Conservation (phyloP, 2,888 invertebrate genomes). For the Folsomia manolachei region DNA sequence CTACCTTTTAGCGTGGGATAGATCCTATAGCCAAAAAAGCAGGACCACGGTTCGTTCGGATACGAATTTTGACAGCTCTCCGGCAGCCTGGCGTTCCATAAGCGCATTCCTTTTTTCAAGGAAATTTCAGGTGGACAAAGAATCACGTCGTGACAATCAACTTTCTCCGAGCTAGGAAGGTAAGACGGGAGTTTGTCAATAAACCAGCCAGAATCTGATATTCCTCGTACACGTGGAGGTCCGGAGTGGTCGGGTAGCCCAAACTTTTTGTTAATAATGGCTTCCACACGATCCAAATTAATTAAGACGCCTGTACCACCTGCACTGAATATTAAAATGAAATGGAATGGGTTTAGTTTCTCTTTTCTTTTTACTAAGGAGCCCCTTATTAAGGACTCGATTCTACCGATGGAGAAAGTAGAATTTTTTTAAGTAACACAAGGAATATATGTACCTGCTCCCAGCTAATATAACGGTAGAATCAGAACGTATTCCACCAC, state of each 20-base stretch:
- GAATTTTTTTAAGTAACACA: neutral
- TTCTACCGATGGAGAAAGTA: neutral
- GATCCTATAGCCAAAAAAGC: conserved; percentile 85
- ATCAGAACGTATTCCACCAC: conserved; percentile 65
- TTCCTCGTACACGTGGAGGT: conserved; percentile 65
- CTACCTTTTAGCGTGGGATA: conserved; percentile 78
- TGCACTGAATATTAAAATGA: conserved; percentile 62
- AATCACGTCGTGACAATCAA: conserved; percentile 55
- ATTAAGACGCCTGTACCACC: conserved; percentile 92
- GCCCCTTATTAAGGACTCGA: neutral
- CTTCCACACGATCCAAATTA: conserved; percentile 78
- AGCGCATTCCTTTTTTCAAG: conserved; percentile 70
- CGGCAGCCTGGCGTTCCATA: conserved; percentile 79
- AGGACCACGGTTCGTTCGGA: conserved; percentile 76
- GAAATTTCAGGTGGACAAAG: conserved; percentile 66
- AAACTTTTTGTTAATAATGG: conserved; percentile 51
- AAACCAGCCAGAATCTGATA: conserved; percentile 94
- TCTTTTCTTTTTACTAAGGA: no score
- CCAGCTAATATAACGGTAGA: conserved; percentile 76
- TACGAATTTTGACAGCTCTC: conserved; percentile 70
- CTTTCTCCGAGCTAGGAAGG: conserved; percentile 55
- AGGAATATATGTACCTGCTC: conserved; percentile 54
- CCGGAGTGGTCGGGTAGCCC: conserved; percentile 22
- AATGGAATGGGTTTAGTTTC: no score
- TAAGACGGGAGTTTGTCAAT: conserved; percentile 79